Percentiles rank a stretch among this genome's conserved stretches.
Conservation (phyloP, 2,113 vertebrate genomes). For the Oncorhynchus gorbuscha region DNA sequence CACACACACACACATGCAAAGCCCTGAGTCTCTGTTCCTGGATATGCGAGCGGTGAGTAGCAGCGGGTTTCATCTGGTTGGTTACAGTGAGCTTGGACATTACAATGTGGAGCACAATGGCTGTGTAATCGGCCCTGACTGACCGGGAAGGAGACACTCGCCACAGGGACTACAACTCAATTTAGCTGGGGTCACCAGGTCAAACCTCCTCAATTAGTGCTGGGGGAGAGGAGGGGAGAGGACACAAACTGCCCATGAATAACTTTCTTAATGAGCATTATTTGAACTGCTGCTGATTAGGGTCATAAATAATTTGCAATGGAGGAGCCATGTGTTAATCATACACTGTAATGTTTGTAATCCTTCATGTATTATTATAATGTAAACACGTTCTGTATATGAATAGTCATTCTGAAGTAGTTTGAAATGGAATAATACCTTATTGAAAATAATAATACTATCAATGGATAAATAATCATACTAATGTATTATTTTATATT, state of each 20-base stretch:
- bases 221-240: slow-evolving; percentile 49
- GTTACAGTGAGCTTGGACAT: slow-evolving; percentile 70
- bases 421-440: neutral
- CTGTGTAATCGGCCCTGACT: slow-evolving; percentile 74
- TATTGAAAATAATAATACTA: neutral
- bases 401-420: neutral
- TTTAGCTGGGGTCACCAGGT: slow-evolving; percentile 75
- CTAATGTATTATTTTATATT: neutral
- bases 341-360: slow-evolving; percentile 59
- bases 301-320: slow-evolving; percentile 75
- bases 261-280: slow-evolving; percentile 77
- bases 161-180: slow-evolving; percentile 79
- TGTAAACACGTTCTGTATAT: slow-evolving; percentile 25
- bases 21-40: slow-evolving; percentile 61
- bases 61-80: slow-evolving; percentile 73
- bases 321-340: slow-evolving; percentile 60
- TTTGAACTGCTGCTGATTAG: slow-evolving; percentile 69
- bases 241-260: slow-evolving; percentile 68
- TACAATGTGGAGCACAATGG: slow-evolving; percentile 71
- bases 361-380: slow-evolving; percentile 28
- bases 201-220: slow-evolving; percentile 76
- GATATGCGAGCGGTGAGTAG: slow-evolving; percentile 46
- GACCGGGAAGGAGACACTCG: slow-evolving; percentile 74
- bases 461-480: neutral
- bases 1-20: slow-evolving; percentile 17